These are phyloP conservation scores for Mamestra brassicae DNA, from an alignment of 2,888 invertebrate species.

Conservation along the genomic window DNA sequence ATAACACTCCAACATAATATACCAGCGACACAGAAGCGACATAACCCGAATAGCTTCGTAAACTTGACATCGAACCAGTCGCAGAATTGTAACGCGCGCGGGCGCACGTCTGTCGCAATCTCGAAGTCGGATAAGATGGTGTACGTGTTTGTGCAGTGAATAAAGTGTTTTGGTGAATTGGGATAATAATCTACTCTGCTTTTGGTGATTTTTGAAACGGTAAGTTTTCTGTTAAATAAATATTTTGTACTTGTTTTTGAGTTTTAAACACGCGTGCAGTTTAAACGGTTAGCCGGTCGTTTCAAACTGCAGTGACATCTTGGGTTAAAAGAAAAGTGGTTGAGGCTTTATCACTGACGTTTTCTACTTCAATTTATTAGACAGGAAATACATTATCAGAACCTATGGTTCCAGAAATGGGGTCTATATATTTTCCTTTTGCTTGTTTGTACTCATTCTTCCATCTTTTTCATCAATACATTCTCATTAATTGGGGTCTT, in stretches of 20 bases:
- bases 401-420: background rate
- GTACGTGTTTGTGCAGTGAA: conserved; percentile 65
- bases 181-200: conserved; percentile 49
- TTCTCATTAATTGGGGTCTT: conserved; percentile 4
- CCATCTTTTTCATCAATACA: background rate
- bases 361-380: background rate
- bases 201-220: conserved; percentile 57
- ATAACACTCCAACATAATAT: conserved; percentile 53
- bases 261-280: background rate
- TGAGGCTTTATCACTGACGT: background rate
- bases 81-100: conserved; percentile 56
- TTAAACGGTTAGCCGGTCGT: conserved; percentile 34
- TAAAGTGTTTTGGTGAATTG: conserved; percentile 60
- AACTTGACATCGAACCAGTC: conserved; percentile 68
- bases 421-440: background rate
- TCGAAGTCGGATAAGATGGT: conserved; percentile 52
- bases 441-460: background rate
- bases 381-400: background rate
- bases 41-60: conserved; percentile 64
- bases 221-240: conserved; percentile 11
- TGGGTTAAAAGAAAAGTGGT: conserved; percentile 27
- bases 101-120: conserved; percentile 57
- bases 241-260: background rate
- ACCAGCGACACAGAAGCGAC: conserved; percentile 57
- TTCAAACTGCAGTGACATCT: conserved; percentile 52